phyloP scores from a whole-genome alignment of 2,888 invertebrate genomes.

The Acronicta psi region DNA sequence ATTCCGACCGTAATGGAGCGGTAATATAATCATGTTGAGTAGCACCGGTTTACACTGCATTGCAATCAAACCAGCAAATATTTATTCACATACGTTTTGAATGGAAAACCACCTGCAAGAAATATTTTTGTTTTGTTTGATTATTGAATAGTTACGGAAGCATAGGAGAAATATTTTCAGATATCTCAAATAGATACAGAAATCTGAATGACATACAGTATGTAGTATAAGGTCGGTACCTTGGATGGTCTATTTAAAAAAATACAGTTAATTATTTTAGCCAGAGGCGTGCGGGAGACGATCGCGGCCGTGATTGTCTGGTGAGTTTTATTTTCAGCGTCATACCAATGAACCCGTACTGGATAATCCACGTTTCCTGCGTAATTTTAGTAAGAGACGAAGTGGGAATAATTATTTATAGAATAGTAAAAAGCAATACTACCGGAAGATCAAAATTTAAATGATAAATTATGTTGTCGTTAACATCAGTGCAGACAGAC shows the following conservation, averaged over 20 bases:
- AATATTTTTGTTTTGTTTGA: no score
- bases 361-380: slow-evolving; percentile 41
- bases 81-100: slow-evolving; percentile 22
- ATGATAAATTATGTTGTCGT: no score
- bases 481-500: slow-evolving; percentile 13
- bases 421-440: slow-evolving; percentile 3
- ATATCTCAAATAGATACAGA: slow-evolving; percentile 16
- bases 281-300: slow-evolving; percentile 45
- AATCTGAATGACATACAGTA: slow-evolving; percentile 20
- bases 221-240: slow-evolving; percentile 20
- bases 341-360: slow-evolving; percentile 68
- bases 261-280: slow-evolving; percentile 47
- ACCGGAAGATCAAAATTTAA: no score
- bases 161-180: slow-evolving; percentile 1
- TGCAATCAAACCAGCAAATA: slow-evolving; percentile 34
- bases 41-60: slow-evolving; percentile 40
- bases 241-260: slow-evolving; percentile 45
- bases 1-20: slow-evolving; percentile 37
- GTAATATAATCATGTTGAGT: slow-evolving; percentile 28
- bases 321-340: slow-evolving; percentile 70
- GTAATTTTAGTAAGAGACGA: slow-evolving; percentile 11
- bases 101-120: no score
- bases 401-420: slow-evolving; percentile 2
- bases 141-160: background rate
- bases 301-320: slow-evolving; percentile 43